Base-by-base conservation (phyloP, 2,888 invertebrate genomes). In the Drosophila diplacantha region DNA sequence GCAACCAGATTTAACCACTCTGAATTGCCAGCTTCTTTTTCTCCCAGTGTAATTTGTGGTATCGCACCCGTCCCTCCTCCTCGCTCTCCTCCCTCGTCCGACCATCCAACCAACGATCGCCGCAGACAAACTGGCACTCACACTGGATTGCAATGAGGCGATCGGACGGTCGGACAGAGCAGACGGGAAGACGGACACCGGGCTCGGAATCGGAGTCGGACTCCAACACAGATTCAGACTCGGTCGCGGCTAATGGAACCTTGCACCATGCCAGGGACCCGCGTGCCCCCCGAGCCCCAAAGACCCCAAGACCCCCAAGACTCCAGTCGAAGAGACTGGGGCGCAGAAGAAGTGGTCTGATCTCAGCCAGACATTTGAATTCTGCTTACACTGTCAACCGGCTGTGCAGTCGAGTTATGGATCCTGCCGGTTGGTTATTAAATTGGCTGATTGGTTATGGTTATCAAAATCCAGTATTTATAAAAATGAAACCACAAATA, bases 81-180 rank as follows among this genome's bases (percentile, higher is more conserved):
- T 24, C 59, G 39, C 9, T 9, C 53, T 53, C 56, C 38, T 35
- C 49, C 14, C 22, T 35, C 29, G 52, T 26, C 20, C 35, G 20
- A 31, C 37, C 62, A 38, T 37, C 22, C 46, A 56, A 47, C 49
- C 69, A 60, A 66, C 64, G 81, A 79, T 67, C 83, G 69, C 54
- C 70, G 77, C 81, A 83, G 81, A 81, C 81, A 83, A 81, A 72
- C 81, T 81, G 81, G 83, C 81, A 81, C 75, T 80, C 62, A 71
- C 78, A 70, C 78, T 80, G 75, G 78, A 82, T 80, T 82, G 74
- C 78, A 82, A 65, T 75, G 74, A 75, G 60, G 57, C 44, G 49
- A 32, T 47, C 54, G 43, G 52, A 35, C 44, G 32, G 26, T 35
- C 24, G 35, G 44, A 43, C 18, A 29, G 53, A 29, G 29, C 34